Conservation (phyloP, 2,888 invertebrate species). For the Pheosia gnoma region DNA sequence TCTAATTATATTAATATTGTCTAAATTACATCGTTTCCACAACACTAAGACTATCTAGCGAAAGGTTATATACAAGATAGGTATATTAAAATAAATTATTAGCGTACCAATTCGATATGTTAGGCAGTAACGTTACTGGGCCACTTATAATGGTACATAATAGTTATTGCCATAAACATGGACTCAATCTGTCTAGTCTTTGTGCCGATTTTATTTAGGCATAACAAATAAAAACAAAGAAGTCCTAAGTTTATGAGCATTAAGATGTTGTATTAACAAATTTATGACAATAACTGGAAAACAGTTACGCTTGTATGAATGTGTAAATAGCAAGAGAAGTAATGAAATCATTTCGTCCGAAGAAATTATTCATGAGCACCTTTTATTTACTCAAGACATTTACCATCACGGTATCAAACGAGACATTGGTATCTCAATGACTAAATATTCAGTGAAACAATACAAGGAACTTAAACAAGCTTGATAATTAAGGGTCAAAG, state of each 20-base stretch:
- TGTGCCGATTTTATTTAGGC: too few relatives aligned
- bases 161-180: constrained; percentile 37
- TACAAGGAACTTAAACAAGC: constrained; percentile 18
- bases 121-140: constrained; percentile 73
- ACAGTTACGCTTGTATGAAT: not conserved
- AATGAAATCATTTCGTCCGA: too few relatives aligned
- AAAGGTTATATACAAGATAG: constrained; percentile 62
- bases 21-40: constrained; percentile 72
- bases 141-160: constrained; percentile 56
- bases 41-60: constrained; percentile 62
- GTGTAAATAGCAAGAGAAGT: too few relatives aligned
- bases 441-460: not conserved
- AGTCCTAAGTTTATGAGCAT: too few relatives aligned
- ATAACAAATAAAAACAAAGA: too few relatives aligned
- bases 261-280: constrained; percentile 15
- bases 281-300: constrained; percentile 38
- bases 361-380: too few relatives aligned
- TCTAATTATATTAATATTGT: constrained; percentile 70
- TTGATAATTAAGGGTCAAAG: constrained; percentile 60
- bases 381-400: too few relatives aligned
- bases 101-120: constrained; percentile 77
- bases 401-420: constrained; percentile 1
- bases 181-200: constrained; percentile 9
- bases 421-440: constrained; percentile 5
- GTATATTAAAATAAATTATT: constrained; percentile 64